Conservation (phyloP, 2,888 invertebrate species). For the Synergus gifuensis region DNA sequence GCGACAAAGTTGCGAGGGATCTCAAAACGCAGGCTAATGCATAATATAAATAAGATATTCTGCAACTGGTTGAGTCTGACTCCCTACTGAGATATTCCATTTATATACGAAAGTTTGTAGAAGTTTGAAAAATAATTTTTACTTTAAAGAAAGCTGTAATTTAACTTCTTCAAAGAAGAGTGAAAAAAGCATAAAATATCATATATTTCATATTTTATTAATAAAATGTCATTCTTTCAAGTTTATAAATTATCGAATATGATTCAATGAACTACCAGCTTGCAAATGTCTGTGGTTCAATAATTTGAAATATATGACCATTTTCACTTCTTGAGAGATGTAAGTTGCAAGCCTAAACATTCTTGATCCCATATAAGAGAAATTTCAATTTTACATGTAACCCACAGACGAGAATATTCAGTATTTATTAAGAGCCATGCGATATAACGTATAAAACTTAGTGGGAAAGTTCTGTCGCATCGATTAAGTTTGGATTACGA, state of each 20-base stretch:
- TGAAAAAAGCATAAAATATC: too few relatives aligned
- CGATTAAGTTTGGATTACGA: constrained; percentile 29
- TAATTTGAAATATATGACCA: background rate
- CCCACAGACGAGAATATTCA: background rate
- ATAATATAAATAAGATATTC: constrained; percentile 30
- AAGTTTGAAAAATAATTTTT: constrained; percentile 3
- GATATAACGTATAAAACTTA: background rate
- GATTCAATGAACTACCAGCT: background rate
- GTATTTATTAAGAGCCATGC: background rate
- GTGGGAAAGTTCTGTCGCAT: constrained; percentile 10
- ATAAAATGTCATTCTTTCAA: too few relatives aligned
- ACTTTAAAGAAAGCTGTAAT: too few relatives aligned
- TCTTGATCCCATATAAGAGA: background rate
- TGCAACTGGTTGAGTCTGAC: background rate
- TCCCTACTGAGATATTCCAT: background rate
- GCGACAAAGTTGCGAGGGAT: constrained; percentile 28
- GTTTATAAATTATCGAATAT: too few relatives aligned
- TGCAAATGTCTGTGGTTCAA: background rate
- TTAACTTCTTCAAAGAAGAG: too few relatives aligned
- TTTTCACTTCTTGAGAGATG: background rate
- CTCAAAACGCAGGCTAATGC: constrained; percentile 25
- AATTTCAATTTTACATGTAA: constrained; percentile 10
- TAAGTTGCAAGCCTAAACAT: background rate
- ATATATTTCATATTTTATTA: too few relatives aligned
- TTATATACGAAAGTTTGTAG: background rate